Evolutionary conservation across 2,113 vertebrate species (phyloP).

Genomic region (Eclectus roratus): DNA sequence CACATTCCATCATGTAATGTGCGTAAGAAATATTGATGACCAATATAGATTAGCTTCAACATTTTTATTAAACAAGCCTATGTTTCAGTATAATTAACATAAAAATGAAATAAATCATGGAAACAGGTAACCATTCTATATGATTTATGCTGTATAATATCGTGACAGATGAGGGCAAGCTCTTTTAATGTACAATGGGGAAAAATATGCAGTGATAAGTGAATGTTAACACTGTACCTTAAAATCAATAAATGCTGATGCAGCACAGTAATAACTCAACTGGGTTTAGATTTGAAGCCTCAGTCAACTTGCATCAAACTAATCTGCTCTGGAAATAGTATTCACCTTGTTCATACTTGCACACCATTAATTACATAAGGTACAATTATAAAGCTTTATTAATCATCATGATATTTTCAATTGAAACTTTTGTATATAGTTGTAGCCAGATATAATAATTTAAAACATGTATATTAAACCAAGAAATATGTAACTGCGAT

Average conservation of each 20-base stretch:
- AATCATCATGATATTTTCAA: constrained; percentile 39
- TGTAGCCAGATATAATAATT: background rate
- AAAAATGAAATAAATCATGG: constrained; percentile 56
- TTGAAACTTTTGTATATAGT: background rate
- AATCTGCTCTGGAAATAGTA: background rate
- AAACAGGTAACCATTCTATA: constrained; percentile 36
- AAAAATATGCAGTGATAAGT: constrained; percentile 60
- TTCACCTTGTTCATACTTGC: constrained; percentile 7
- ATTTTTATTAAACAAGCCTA: constrained; percentile 54
- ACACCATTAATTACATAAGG: constrained; percentile 29
- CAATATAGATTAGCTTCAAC: constrained; percentile 31
- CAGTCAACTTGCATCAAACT: constrained; percentile 29
- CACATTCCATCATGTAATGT: background rate
- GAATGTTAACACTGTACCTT: constrained; percentile 39
- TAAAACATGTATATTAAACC: background rate
- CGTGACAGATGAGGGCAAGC: constrained; percentile 32
- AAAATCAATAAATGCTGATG: constrained; percentile 42
- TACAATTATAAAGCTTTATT: constrained; percentile 40
- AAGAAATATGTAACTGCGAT: background rate
- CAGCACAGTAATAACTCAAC: constrained; percentile 24
- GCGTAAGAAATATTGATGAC: constrained; percentile 19
- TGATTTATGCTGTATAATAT: constrained; percentile 38
- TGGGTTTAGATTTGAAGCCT: constrained; percentile 21
- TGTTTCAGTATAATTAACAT: constrained; percentile 40
- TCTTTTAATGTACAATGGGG: constrained; percentile 3